Evolutionary conservation across 2,797 vertebrate species (phyloP), one percentile per base, ranked within the genome.

Genomic region (Channa striata): DNA sequence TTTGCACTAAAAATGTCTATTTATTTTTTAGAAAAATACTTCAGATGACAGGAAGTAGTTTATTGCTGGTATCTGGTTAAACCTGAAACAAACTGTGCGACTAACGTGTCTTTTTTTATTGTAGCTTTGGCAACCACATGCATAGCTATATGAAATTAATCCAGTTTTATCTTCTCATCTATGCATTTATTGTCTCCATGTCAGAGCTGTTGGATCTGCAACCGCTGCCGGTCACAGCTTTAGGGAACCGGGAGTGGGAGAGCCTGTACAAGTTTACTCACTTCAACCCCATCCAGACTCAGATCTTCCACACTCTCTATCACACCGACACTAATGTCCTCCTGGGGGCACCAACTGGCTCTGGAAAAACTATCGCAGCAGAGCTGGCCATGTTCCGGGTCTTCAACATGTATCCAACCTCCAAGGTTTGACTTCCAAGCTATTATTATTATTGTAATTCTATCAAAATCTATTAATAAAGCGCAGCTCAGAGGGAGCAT

Each of bases 241-340:
- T 99, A 90, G 95, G 95, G 50, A 94, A 92, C 90, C 88, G 60
- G 6, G 92, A 95, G 70, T 99, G 95, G 63, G 96, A 99, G 94
- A 94, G 93, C n/a, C 88, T 99, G 6, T 99, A 97, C 91, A 97
- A 95, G 87, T 99, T 99, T 88, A 98, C 96, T 7, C 97, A 99
- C 91, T 99, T 96, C 88, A 99, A 99, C 88, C 98, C 98, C 67
- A 95, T 99, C 80, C 98, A 99, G 93, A 99, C 98, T 0, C 98
- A 99, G 84, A 99, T 99, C 92, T 99, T 99, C 91, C 96, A 99
- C 86, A 98, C 96, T 0, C 90, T 99, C 0, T 99, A 99, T 86
- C 97, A 99, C 91, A 97, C 94, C 0, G 97, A 99, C 87, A 96
- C 94, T 46, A 99, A 99, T 53, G 96, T 99, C 82, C 94, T 99